These are phyloP conservation scores for Apamea monoglypha DNA, from an alignment of 2,888 invertebrate genomes.

Conservation along the genomic window DNA sequence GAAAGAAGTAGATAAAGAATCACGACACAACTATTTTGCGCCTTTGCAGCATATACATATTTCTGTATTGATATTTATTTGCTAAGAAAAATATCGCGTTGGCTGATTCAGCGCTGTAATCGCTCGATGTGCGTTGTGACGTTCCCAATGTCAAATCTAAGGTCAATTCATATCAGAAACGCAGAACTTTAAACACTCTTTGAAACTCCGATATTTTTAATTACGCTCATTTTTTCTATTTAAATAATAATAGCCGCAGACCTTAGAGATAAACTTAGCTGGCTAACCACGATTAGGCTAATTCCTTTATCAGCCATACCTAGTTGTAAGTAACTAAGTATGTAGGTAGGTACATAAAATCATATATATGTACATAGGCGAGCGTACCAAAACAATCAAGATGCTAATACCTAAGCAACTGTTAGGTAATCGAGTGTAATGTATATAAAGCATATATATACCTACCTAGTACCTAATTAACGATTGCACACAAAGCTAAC, in stretches of 20 bases:
- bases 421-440: constrained; percentile 6
- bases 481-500: background rate
- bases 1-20: background rate
- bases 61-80: constrained; percentile 24
- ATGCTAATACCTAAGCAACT: constrained; percentile 14
- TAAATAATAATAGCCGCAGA: background rate
- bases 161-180: constrained; percentile 78
- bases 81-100: background rate
- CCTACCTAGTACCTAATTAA: background rate
- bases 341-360: background rate
- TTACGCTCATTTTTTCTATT: constrained; percentile 10
- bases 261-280: constrained; percentile 9
- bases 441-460: background rate
- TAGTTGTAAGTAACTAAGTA: background rate
- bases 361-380: background rate
- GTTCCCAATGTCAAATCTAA: constrained; percentile 87
- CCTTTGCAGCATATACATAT: background rate
- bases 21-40: background rate
- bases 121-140: constrained; percentile 70
- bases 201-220: constrained; percentile 19
- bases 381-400: constrained; percentile 16
- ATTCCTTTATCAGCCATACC: background rate
- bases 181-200: constrained; percentile 29
- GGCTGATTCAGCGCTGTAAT: constrained; percentile 68
- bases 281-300: background rate